A percentile compares a stretch with the other conserved stretches of the same genome.
phyloP scores from a whole-genome alignment of 2,113 vertebrate genomes.

The Corynorhinus townsendii region DNA sequence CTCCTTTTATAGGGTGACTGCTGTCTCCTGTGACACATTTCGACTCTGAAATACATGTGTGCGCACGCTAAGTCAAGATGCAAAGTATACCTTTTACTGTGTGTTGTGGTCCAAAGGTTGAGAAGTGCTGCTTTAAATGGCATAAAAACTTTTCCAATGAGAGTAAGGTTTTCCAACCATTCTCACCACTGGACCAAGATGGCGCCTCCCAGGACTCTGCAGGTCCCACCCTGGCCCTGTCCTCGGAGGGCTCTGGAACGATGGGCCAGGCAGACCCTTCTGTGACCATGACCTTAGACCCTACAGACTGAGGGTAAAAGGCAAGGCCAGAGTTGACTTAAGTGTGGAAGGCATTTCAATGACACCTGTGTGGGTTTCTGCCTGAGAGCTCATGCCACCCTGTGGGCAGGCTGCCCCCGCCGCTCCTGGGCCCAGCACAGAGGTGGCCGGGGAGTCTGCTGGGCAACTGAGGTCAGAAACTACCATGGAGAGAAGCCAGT shows the following conservation, averaged over 20 bases:
- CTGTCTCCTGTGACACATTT: background rate
- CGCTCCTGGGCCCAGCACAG: background rate
- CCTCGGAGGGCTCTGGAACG: background rate
- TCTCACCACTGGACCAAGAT: background rate
- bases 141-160: background rate
- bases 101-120: background rate
- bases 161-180: background rate
- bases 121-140: background rate
- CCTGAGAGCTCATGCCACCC: background rate
- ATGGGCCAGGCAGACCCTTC: background rate
- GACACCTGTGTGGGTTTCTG: accelerated
- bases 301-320: background rate
- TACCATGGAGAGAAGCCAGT: background rate
- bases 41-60: background rate
- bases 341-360: background rate
- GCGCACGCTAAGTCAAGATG: background rate
- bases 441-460: accelerated
- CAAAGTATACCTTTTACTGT: background rate
- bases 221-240: background rate
- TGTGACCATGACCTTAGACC: background rate
- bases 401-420: background rate
- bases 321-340: background rate
- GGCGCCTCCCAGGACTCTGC: background rate
- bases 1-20: background rate
- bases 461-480: background rate